Conservation (phyloP, 1,140 invertebrate species). For the Ooceraea biroi region DNA sequence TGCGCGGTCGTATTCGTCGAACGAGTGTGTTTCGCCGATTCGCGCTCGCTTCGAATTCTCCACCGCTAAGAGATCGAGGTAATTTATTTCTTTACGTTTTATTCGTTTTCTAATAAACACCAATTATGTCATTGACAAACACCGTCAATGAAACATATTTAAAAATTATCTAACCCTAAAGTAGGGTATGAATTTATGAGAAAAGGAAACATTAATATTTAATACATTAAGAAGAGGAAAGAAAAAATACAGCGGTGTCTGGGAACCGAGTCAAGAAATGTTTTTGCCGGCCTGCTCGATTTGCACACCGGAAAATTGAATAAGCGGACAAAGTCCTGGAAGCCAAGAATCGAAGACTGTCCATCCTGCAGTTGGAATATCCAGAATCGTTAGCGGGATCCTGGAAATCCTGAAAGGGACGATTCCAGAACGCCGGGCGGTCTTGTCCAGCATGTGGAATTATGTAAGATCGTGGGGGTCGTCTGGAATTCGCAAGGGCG, state of each 20-base stretch:
- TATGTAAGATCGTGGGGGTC: slow-evolving; percentile 72
- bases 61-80: slow-evolving; percentile 58
- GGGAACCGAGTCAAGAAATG: neutral
- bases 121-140: too few relatives aligned
- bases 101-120: slow-evolving; percentile 63
- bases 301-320: slow-evolving; percentile 18
- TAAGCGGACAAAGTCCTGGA: slow-evolving; percentile 2
- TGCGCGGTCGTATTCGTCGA: slow-evolving; percentile 66
- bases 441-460: slow-evolving; percentile 69
- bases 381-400: slow-evolving; percentile 71
- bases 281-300: slow-evolving; percentile 1
- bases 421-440: slow-evolving; percentile 66
- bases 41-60: slow-evolving; percentile 61
- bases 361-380: slow-evolving; percentile 58
- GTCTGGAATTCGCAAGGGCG: slow-evolving; percentile 68
- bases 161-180: neutral
- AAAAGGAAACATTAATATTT: too few relatives aligned
- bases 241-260: neutral
- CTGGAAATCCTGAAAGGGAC: slow-evolving; percentile 67
- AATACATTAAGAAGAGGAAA: too few relatives aligned
- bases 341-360: slow-evolving; percentile 39
- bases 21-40: slow-evolving; percentile 53
- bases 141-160: neutral
- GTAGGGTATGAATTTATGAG: too few relatives aligned
- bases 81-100: slow-evolving; percentile 57